A percentile compares a stretch with the other conserved stretches of the same genome.
Conservation (phyloP, 2,888 invertebrate genomes). For the Pteria penguin region DNA sequence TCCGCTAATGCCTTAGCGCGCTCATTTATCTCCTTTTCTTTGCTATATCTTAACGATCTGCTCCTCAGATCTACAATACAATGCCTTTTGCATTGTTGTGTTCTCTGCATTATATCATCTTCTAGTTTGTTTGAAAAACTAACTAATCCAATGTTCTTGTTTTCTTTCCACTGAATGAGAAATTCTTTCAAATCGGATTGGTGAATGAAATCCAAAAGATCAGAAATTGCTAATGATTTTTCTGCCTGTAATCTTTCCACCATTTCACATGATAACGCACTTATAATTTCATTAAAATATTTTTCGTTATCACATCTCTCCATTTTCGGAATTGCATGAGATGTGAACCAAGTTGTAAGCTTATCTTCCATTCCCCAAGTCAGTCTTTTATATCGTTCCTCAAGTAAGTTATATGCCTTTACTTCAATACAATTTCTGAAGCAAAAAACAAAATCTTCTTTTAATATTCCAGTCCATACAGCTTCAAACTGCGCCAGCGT, state of each 20-base stretch:
- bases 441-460: slow-evolving; percentile 43
- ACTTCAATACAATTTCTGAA: slow-evolving; percentile 40
- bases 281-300: too few species aligned
- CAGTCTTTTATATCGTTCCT: background rate
- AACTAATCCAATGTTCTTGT: background rate
- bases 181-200: background rate
- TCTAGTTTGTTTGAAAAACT: background rate
- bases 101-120: background rate
- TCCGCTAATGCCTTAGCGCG: background rate
- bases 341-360: background rate
- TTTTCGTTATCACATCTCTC: background rate
- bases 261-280: background rate
- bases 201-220: background rate
- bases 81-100: background rate
- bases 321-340: background rate
- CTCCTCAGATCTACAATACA: background rate
- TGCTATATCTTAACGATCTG: background rate
- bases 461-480: slow-evolving; percentile 38
- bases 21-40: slow-evolving; percentile 14
- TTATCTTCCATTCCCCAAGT: slow-evolving; percentile 20
- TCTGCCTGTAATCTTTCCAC: background rate
- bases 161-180: slow-evolving; percentile 11
- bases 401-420: slow-evolving; percentile 30
- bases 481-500: slow-evolving; percentile 18
- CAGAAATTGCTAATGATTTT: too few species aligned